phyloP scores from a whole-genome alignment of 2,797 vertebrate species.

The Sternarchorhynchus goeldii region DNA sequence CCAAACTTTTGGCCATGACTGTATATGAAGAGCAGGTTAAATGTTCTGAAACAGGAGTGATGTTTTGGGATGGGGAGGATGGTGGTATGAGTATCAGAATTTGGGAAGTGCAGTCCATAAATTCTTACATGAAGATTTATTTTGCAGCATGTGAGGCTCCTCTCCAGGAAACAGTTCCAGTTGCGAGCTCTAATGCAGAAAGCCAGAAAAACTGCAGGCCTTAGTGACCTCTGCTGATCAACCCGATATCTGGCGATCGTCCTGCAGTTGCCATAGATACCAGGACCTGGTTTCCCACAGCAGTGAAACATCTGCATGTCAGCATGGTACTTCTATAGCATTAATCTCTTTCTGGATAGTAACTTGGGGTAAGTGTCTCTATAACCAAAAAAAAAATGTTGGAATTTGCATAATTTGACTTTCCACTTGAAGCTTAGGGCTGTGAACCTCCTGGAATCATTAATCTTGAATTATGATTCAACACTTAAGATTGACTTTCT shows the following conservation, averaged over 20 bases:
- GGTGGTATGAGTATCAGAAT: neutral
- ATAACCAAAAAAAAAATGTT: neutral
- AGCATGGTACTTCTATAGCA: neutral
- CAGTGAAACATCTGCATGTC: neutral
- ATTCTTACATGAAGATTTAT: neutral
- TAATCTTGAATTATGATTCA: neutral
- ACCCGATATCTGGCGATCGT: neutral
- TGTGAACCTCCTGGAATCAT: neutral
- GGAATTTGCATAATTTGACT: neutral
- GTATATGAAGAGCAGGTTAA: too few relatives aligned
- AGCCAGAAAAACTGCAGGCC: conserved; percentile 95
- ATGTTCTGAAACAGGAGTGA: too few relatives aligned
- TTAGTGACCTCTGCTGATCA: conserved; percentile 95
- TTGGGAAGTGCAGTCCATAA: neutral
- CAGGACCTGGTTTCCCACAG: neutral
- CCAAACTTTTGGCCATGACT: too few relatives aligned
- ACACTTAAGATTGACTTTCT: conserved; percentile 23
- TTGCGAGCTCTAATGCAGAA: conserved; percentile 99
- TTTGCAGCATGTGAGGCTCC: conserved; percentile 90
- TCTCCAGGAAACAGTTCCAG: conserved; percentile 98
- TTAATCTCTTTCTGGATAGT: neutral
- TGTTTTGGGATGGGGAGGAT: too few relatives aligned
- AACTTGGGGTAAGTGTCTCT: neutral
- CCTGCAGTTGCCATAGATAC: neutral
- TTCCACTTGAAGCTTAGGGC: neutral